These are phyloP conservation scores for Conger conger DNA, from an alignment of 2,113 vertebrate genomes.

Conservation along the genomic window DNA sequence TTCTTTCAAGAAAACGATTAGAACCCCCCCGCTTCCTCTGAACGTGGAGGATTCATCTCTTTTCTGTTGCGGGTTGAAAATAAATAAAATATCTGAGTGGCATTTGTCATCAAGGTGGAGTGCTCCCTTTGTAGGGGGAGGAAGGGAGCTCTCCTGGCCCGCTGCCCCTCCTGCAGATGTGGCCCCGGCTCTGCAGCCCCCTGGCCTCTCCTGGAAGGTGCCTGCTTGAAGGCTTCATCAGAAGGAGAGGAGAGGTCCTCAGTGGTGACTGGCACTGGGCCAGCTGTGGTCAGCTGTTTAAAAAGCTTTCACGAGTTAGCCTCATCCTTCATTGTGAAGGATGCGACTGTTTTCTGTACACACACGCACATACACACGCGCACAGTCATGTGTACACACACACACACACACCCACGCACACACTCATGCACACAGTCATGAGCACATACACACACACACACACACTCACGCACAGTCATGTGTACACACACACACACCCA, in stretches of 20 bases:
- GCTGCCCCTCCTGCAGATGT: not conserved
- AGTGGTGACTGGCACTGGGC: conserved; percentile 35
- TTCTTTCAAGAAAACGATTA: not conserved
- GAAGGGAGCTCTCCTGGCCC: not conserved
- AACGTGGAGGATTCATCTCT: not conserved
- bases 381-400: conserved; percentile 14
- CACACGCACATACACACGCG: conserved; percentile 32
- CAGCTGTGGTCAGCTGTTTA: conserved; percentile 33
- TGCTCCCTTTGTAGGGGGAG: not conserved
- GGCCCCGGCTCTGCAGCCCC: not conserved
- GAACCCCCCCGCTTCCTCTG: not conserved
- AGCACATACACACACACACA: not conserved
- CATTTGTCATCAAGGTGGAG: not conserved
- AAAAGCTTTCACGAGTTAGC: conserved; percentile 46
- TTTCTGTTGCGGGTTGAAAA: not conserved
- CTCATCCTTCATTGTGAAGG: conserved; percentile 31
- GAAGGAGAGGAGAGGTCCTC: conserved; percentile 10
- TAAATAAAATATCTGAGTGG: not conserved
- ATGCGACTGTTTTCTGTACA: conserved; percentile 43
- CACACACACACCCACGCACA: conserved; percentile 31
- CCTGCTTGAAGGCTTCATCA: not conserved
- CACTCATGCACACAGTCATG: not conserved
- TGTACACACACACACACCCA: not conserved
- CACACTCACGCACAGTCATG: conserved; percentile 27
- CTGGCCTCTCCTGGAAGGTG: not conserved